Evolutionary conservation across 2,113 vertebrate species (phyloP).

Genomic region (Rhinoderma darwinii): DNA sequence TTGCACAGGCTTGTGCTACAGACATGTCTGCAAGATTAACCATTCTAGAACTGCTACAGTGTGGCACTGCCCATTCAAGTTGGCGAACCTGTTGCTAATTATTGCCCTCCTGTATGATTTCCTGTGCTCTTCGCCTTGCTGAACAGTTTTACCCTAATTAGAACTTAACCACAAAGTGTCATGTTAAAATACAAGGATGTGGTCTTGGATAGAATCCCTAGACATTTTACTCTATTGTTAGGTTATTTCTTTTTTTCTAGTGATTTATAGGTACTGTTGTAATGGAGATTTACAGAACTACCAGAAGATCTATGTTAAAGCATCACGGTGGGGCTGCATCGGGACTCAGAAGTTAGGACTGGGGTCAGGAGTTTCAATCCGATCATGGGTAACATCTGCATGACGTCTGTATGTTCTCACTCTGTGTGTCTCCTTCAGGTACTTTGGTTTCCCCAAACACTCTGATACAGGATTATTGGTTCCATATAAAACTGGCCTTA

Average conservation of each 20-base stretch:
- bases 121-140: neutral
- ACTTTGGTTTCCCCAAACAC: no score
- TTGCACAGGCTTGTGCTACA: neutral
- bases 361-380: no score
- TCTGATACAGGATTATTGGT: no score
- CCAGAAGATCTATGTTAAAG: neutral
- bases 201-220: no score
- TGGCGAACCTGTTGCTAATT: neutral
- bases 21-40: constrained; percentile 27
- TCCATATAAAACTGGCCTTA: no score
- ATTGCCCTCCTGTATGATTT: neutral
- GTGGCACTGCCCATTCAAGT: neutral
- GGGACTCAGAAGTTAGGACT: no score
- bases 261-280: neutral
- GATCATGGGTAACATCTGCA: no score
- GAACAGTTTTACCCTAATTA: neutral
- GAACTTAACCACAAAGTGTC: neutral
- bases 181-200: neutral
- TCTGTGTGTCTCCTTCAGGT: no score
- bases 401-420: no score
- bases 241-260: neutral
- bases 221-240: neutral
- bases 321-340: no score
- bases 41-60: neutral
- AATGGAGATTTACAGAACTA: no score